phyloP scores from a whole-genome alignment of 2,888 invertebrate species.

The Erynnis tages region DNA sequence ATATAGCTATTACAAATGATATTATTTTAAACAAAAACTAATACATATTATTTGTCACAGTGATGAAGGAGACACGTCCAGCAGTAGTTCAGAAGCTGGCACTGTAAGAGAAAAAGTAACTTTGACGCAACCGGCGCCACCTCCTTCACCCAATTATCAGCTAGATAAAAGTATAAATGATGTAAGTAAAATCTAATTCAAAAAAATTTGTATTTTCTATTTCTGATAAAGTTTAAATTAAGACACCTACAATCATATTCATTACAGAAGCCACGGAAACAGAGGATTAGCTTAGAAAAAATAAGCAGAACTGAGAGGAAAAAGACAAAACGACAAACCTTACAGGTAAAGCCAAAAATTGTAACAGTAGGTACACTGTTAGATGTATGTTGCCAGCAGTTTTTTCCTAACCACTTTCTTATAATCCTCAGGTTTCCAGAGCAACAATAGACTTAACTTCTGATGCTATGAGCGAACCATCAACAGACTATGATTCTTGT shows the following conservation, averaged over 20 bases:
- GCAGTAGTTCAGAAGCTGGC: constrained; percentile 86
- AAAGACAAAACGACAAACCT: constrained; percentile 77
- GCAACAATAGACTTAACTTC: constrained; percentile 83
- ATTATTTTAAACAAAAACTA: not conserved
- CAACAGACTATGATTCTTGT: constrained; percentile 82
- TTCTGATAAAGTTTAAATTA: not conserved
- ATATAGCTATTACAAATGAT: not conserved
- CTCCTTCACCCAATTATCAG: constrained; percentile 85
- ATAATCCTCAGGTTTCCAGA: constrained; percentile 73
- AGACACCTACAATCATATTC: not conserved
- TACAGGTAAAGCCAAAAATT: no score
- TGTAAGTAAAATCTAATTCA: constrained; percentile 49
- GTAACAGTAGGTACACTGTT: no score
- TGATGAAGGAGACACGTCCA: constrained; percentile 90
- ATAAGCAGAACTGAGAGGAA: constrained; percentile 68
- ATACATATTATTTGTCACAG: constrained; percentile 57
- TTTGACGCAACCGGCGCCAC: constrained; percentile 81
- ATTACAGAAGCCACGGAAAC: constrained; percentile 62
- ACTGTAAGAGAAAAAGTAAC: constrained; percentile 75
- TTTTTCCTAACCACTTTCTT: not conserved
- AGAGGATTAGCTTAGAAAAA: constrained; percentile 66
- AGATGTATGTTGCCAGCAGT: no score
- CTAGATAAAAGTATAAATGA: constrained; percentile 58
- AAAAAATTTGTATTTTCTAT: no score
- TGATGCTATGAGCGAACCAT: constrained; percentile 84